A percentile compares a stretch with the other conserved stretches of the same genome.
Evolutionary conservation across 2,797 vertebrate species (phyloP).

Genomic region (Helostoma temminkii): DNA sequence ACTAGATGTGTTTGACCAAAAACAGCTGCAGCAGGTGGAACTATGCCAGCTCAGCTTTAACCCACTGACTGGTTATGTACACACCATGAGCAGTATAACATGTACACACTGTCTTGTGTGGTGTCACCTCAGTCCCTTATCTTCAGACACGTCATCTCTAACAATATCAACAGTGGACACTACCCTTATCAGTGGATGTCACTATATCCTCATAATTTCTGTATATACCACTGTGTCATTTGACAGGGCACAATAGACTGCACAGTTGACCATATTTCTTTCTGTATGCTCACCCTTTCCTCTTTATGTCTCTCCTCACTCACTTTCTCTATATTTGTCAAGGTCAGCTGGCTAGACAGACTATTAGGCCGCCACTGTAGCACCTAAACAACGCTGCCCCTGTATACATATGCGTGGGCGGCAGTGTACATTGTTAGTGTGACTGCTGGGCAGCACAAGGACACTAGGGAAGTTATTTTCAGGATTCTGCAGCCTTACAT

Average conservation of each 20-base stretch:
- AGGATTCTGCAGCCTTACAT: conserved; percentile 24
- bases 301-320: conserved; percentile 36
- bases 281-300: conserved; percentile 16
- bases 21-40: not conserved
- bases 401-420: conserved; percentile 24
- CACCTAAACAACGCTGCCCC: conserved; percentile 54
- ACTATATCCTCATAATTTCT: conserved; percentile 14
- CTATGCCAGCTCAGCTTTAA: too few species aligned
- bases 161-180: conserved; percentile 2
- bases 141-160: conserved; percentile 12
- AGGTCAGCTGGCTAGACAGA: conserved; percentile 76
- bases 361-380: conserved; percentile 68
- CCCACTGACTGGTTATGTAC: too few species aligned
- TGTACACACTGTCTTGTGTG: too few species aligned
- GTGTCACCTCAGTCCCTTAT: conserved; percentile 2
- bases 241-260: conserved; percentile 21
- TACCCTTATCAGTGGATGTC: conserved; percentile 16
- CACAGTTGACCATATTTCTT: conserved; percentile 45
- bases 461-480: conserved; percentile 30
- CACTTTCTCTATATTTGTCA: conserved; percentile 66
- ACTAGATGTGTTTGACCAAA: too few species aligned
- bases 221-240: conserved; percentile 10
- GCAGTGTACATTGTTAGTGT: conserved; percentile 10
- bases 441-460: conserved; percentile 21
- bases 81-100: too few species aligned